Conservation (phyloP, 2,888 invertebrate genomes). For the Drosophila anceps region DNA sequence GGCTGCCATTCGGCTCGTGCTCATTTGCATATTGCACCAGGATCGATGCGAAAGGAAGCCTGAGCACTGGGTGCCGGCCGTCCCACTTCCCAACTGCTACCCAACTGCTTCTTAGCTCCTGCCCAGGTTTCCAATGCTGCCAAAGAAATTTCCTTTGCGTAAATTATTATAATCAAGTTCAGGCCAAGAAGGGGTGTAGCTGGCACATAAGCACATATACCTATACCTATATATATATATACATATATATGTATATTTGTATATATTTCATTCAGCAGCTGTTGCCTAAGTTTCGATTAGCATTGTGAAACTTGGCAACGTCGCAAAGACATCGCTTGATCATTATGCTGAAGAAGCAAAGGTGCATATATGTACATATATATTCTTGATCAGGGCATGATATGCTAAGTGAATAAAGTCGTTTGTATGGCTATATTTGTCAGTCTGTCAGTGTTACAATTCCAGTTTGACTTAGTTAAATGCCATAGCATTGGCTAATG, state of each 20-base stretch:
- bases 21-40: constrained; percentile 75
- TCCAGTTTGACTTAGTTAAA: no score
- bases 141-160: constrained; percentile 32
- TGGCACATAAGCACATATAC: neutral
- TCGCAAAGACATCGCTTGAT: constrained; percentile 21
- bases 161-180: constrained; percentile 74
- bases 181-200: constrained; percentile 6
- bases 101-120: constrained; percentile 6
- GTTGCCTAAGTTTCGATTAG: constrained; percentile 25
- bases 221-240: neutral
- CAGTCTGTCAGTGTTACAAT: no score
- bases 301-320: constrained; percentile 45
- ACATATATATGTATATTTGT: neutral
- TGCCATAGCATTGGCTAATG: neutral
- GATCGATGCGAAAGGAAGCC: constrained; percentile 38
- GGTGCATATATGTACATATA: neutral
- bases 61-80: constrained; percentile 55
- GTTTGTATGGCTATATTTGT: no score
- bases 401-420: no score
- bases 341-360: neutral
- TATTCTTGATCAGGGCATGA: neutral
- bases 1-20: constrained; percentile 47
- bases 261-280: constrained; percentile 49
- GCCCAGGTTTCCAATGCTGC: constrained; percentile 22
- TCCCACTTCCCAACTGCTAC: constrained; percentile 46